Conservation (phyloP, 1,140 invertebrate species). For the Hyposmocoma kahamanoa region DNA sequence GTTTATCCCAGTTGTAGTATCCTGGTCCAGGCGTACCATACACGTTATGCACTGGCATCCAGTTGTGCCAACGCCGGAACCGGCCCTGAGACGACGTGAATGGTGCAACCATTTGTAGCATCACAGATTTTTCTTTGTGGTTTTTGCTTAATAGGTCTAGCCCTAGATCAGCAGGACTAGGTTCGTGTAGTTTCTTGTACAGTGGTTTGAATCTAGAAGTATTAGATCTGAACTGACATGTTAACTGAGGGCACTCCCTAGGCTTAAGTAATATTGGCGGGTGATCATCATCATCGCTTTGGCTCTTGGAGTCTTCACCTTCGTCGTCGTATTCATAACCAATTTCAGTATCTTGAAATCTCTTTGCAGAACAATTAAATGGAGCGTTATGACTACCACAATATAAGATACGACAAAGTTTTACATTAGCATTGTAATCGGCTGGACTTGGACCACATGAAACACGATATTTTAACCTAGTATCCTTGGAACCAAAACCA, state of each 20-base stretch:
- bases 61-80: conserved; percentile 51
- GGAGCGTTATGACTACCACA: conserved; percentile 22
- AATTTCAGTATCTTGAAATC: conserved; percentile 29
- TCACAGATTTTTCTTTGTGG: conserved; percentile 15
- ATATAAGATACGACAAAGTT: conserved; percentile 21
- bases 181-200: conserved; percentile 17
- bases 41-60: conserved; percentile 35
- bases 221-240: conserved; percentile 52
- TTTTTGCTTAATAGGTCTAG: no score
- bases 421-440: conserved; percentile 30
- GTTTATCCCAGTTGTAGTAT: conserved; percentile 30
- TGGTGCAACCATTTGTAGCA: conserved; percentile 33
- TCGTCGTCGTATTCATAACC: conserved; percentile 4
- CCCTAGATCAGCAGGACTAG: no score
- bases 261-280: conserved; percentile 38
- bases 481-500: conserved; percentile 38
- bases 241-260: conserved; percentile 28
- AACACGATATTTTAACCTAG: conserved; percentile 33
- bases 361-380: conserved; percentile 32
- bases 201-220: conserved; percentile 43
- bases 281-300: conserved; percentile 12
- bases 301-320: conserved; percentile 6
- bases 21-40: conserved; percentile 39
- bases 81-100: conserved; percentile 46
- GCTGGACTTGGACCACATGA: conserved; percentile 49